Base-by-base conservation (phyloP, 1,140 invertebrate species). In the Metaphire vulgaris region DNA sequence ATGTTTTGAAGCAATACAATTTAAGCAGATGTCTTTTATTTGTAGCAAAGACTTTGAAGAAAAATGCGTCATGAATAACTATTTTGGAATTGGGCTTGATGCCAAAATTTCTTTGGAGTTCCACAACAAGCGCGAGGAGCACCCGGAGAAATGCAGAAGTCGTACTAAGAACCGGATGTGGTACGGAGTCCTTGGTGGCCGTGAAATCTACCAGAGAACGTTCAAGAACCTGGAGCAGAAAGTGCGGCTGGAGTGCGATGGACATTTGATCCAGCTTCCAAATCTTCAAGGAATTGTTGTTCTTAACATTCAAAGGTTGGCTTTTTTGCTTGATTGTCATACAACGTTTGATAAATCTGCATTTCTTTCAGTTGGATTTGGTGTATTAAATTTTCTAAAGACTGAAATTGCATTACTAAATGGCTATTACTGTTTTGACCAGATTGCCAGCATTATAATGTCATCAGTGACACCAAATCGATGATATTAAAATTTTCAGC, bases 81-180 rank as follows among this genome's bases (percentile, higher is more conserved):
- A 99, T 85, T 99, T 99, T 87, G 97, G 97, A 14, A 99, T 99
- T 83, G 97, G 97, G 16, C 94, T 99, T 69, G 97, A 99, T 88
- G 97, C 97, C 0, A 98, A 99, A 87, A 98, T 99, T 33, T 95
- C 95, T 14, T 86, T 99, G 15, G 96, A 98, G 83, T 99, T 99
- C 85, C 97, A 99, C 86, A 94, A 96, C 81, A 97, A 97, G 85
- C 88, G 96, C 33, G 96, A 99, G 84, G 96, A 98, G 84, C 96
- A 99, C 87, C 97, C 97, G 0, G 95, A 98, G 83, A 98, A 98
- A 85, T 99, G 95, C 87, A 88, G 86, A 69, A 88, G 87, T 79
- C 88, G 96, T 69, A 96, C 95, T 0, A 92, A 95, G 81, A 98
- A 98, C 86, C 94, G 97, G 80, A 97, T 98, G 94, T 97, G 95